A percentile compares a stretch with the other conserved stretches of the same genome.
phyloP scores from a whole-genome alignment of 2,797 vertebrate species.

The Eulemur rubriventer region DNA sequence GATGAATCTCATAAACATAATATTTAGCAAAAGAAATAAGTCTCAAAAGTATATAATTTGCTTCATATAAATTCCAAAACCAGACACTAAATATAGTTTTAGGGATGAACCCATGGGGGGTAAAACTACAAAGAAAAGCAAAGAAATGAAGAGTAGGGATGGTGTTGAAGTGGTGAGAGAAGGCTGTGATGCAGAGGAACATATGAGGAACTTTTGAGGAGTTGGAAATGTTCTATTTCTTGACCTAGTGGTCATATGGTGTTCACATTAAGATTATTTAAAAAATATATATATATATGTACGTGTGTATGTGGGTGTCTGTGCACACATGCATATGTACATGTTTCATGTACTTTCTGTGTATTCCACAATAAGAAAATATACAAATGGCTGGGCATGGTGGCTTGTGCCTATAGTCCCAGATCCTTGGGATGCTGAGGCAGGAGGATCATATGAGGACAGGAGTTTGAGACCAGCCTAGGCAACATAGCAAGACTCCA shows the following conservation, averaged over 20 bases:
- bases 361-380: constrained; percentile 9
- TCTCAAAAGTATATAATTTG: constrained; percentile 6
- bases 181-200: neutral
- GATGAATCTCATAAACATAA: neutral
- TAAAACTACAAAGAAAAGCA: neutral
- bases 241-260: neutral
- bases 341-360: neutral
- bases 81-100: neutral
- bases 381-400: neutral
- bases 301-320: neutral
- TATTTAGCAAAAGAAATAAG: constrained; percentile 28
- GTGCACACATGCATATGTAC: neutral
- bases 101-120: neutral
- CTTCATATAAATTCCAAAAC: constrained; percentile 48
- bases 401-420: neutral
- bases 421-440: neutral
- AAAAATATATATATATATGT: neutral
- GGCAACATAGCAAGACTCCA: neutral
- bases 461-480: neutral
- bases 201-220: neutral
- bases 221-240: neutral
- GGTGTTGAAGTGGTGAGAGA: neutral
- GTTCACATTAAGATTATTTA: neutral
- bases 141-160: neutral
- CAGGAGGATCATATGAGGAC: neutral